Evolutionary conservation across 2,113 vertebrate species (phyloP), one percentile per base, ranked within the genome.

Genomic region (Eupsittula cactorum): DNA sequence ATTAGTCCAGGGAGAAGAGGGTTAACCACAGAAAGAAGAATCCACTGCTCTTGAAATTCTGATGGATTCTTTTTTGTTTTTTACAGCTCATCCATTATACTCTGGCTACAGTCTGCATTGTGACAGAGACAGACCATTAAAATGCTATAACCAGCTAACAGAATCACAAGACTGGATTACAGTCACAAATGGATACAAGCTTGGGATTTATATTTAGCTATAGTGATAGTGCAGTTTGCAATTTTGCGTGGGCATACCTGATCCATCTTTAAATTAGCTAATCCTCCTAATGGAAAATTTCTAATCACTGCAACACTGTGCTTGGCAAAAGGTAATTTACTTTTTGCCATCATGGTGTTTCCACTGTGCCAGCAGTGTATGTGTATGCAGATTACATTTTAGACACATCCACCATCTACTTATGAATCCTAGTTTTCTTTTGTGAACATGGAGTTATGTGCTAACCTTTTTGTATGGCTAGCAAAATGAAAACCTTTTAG

Each of bases 251-350:
- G 50, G 68, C 28, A 78, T 42, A 74, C 25, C 49, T 33, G 64
- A 92, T 81, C 49, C n/a, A 78, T 70, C 55, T 81, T 92, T 81
- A 74, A 93, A 93, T 81, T 67, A 71, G 50, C 31, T 88, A 90
- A 83, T 90, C 68, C 24, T 74, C 11, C 82, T 77, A 92, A 74
- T 59, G 39, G 18, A 42, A 90, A 86, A 74, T 47, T 50, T 65
- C 28, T 55, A 67, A 68, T 76, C 29, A 27, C 42, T 59, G 16
- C 31, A 67, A 74, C 37, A 49, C 21, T 49, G 41, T 76, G 59
- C 64, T 64, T 65, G 70, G 44, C 67, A 86, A n/a, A 69, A 88
- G 25, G 21, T 71, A 63, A 62, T 86, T 87, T 69, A 52, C 39
- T 71, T 80, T 86, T 68, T 91, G 46, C 52, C 29, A 21, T 50